Evolutionary conservation across 2,113 vertebrate genomes (phyloP), one percentile per base, ranked within the genome.

Genomic region (Passer montanus): DNA sequence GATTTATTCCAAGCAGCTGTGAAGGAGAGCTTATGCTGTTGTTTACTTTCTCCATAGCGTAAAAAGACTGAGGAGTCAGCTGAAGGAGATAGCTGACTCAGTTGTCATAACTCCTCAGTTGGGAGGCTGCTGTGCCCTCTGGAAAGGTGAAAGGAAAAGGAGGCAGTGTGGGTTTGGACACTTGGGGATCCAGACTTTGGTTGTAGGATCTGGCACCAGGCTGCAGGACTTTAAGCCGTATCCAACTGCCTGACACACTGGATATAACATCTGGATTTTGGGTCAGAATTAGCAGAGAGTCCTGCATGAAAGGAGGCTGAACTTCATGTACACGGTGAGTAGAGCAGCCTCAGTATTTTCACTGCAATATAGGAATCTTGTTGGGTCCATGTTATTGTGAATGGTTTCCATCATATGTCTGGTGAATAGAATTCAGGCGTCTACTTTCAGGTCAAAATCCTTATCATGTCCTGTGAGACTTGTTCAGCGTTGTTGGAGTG

Each of bases 261-360:
- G 13, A 52, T 23, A 30, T 1, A 26, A 37, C 20, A 24, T 0
- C 3, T 53, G 28, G 21, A 10, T 11, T 74, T 59, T 1, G 2
- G 13, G 11, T 43, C 55, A 52, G 49, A 46, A 47, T 4, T 35
- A 77, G 26, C 13, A 55, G 55, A 59, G 13, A 20, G 22, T 33
- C 62, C 17, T 30, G 30, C 20, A 9, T 66, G 28, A 60, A 49
- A 28, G 16, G 39, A 59, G 12, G 17, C 20, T 23, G 43, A 74
- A 35, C 4, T 62, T 78, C 33, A 23, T 0, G 1, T 10, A 14
- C 17, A 15, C 0, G 0, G 8, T 19, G 84, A 82, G 13, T 21
- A 55, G 73, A 64, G 14, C 13, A 72, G 7, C 11, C 7, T 69
- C 46, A 60, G 6, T 37, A 26, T 75, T 83, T 86, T 59, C 50